Conservation (phyloP, 2,797 vertebrate species). For the Periparus ater region DNA sequence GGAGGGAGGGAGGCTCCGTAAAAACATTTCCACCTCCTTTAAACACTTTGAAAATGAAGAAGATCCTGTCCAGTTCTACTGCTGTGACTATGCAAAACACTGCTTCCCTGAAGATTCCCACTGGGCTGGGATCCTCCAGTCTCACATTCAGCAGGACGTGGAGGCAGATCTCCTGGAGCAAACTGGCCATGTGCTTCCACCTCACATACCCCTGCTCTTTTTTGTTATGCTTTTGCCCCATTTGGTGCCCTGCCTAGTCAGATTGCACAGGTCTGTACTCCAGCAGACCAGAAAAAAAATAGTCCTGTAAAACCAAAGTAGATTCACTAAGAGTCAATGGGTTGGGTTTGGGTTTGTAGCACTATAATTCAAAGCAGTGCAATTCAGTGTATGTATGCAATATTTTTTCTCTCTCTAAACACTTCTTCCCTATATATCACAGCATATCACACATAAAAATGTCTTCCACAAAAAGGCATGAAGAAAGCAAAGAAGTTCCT, state of each 20-base stretch:
- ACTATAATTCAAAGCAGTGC: neutral
- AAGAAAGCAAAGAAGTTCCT: neutral
- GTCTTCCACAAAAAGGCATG: neutral
- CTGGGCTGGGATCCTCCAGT: neutral
- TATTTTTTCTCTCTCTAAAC: neutral
- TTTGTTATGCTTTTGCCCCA: neutral
- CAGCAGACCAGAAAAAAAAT: neutral
- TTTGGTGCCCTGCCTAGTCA: neutral
- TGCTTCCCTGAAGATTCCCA: fast-evolving
- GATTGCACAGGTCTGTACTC: neutral
- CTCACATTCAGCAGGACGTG: fast-evolving
- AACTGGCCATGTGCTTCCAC: neutral
- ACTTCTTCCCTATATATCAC: neutral
- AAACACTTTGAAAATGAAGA: neutral
- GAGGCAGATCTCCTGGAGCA: fast-evolving
- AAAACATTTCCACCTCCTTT: neutral
- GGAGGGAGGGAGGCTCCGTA: neutral
- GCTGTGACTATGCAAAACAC: too few species aligned
- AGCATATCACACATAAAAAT: neutral
- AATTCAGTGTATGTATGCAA: neutral
- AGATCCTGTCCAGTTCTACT: neutral
- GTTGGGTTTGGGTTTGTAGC: neutral
- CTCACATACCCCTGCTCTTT: neutral
- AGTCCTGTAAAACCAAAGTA: neutral
- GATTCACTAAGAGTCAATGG: neutral